Base-by-base conservation (phyloP, 2,888 invertebrate genomes). In the Anarsia innoxiella region DNA sequence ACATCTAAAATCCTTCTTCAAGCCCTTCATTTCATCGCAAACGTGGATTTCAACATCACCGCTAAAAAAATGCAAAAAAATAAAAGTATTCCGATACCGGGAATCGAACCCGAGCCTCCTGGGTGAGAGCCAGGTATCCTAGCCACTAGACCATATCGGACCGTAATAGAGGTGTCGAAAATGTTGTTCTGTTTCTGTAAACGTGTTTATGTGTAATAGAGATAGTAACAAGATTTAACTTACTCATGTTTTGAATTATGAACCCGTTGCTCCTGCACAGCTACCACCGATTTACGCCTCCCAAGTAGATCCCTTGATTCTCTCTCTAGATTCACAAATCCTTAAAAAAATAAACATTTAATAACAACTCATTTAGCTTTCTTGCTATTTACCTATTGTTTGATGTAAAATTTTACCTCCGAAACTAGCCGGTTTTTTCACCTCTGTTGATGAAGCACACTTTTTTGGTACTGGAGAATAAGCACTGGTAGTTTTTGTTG, bases 31-130 rank as follows among this genome's bases (percentile, higher is more conserved):
- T 78, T 97, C 97, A 63, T 97, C 97, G 58, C 95, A 96, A 0
- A 97, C 97, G 66, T 97, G 96, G 49, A 97, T 97, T 64, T 95
- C 93, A 10, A 97, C 93, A 59, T 95, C 95, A 1, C 88, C 88
- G 12, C 92, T 92, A 50, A 40, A 53, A 49, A 36, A 36, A 37
- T n/a, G n/a, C n/a, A 30, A 33, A 41, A 5, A 5, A 23, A 45
- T 46, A 68, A 62, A 66, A 46, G 48, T 31, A 39, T 86, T 86
- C 86, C 86, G 82, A 78, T 86, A 86, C 86, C 86, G 86, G 85
- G 84, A 86, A 86, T 86, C 84, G 86, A 86, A 69, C 65, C 66
- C 74, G 87, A 83, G 86, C 86, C 86, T 86, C 80, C 85, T 84
- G 84, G 85, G 83, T 86, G 86, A 87, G 73, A 87, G 73, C 86